A percentile compares a stretch with the other conserved stretches of the same genome.
Evolutionary conservation across 2,888 invertebrate genomes (phyloP).

Genomic region (Pyrocoelia pectoralis): DNA sequence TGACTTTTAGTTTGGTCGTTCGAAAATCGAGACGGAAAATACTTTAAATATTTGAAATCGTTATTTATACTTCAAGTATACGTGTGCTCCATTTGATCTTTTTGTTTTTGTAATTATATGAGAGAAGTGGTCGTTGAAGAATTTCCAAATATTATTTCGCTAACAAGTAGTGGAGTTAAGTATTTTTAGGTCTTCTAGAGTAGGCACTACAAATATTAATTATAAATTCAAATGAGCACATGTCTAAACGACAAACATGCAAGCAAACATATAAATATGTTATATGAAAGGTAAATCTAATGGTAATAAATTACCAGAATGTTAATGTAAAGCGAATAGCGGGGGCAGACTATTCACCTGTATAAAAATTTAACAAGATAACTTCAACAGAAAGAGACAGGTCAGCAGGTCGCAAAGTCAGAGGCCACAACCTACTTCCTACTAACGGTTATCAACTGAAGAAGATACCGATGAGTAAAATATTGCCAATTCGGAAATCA

Average conservation of each 20-base stretch:
- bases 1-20: conserved; percentile 49
- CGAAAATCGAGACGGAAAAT: conserved; percentile 16
- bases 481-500: conserved; percentile 26
- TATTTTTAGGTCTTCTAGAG: conserved; percentile 15
- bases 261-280: conserved; percentile 18
- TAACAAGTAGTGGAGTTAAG: conserved; percentile 10
- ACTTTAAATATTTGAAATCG: conserved; percentile 24
- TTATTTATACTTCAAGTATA: conserved; percentile 8
- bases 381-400: conserved; percentile 29
- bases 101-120: conserved; percentile 10
- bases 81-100: not conserved
- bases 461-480: conserved; percentile 32
- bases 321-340: conserved; percentile 26
- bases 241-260: conserved; percentile 24
- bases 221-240: conserved; percentile 31
- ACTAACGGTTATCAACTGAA: conserved; percentile 33
- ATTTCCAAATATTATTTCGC: conserved; percentile 8
- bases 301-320: conserved; percentile 32
- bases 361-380: conserved; percentile 30
- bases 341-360: conserved; percentile 36
- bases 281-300: conserved; percentile 29
- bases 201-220: conserved; percentile 25
- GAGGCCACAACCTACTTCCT: conserved; percentile 35
- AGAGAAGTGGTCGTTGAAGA: conserved; percentile 4
- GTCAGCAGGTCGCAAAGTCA: conserved; percentile 34